phyloP scores from a whole-genome alignment of 2,797 vertebrate genomes.

The Falco novaeseelandiae region DNA sequence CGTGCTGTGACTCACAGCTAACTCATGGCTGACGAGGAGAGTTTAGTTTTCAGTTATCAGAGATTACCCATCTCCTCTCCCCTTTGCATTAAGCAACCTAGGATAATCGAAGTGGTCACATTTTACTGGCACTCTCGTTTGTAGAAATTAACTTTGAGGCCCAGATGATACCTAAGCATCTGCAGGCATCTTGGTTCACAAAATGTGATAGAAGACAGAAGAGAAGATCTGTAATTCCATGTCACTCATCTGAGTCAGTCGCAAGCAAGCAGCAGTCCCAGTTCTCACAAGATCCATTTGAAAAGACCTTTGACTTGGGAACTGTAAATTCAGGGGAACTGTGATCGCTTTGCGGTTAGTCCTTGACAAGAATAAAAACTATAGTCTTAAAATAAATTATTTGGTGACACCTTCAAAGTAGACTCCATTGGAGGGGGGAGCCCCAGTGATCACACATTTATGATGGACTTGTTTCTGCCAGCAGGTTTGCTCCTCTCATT shows the following conservation, averaged over 20 bases:
- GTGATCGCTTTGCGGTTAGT: not conserved
- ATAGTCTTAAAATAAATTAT: not conserved
- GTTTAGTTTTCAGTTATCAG: not conserved
- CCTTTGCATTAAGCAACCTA: not conserved
- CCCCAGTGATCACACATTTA: not conserved
- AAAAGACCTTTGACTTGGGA: not conserved
- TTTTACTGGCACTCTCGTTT: not conserved
- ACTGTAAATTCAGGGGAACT: not conserved
- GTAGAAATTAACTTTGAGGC: not conserved
- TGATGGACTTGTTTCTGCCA: not conserved
- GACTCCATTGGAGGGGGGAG: not conserved
- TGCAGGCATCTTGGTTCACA: not conserved
- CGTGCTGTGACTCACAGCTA: not conserved
- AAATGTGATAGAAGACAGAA: not conserved
- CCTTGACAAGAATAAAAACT: not conserved
- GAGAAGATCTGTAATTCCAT: not conserved
- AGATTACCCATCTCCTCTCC: not conserved
- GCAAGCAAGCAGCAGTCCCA: not conserved
- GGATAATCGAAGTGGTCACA: not conserved
- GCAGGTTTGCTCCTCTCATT: not conserved
- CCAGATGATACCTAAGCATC: not conserved
- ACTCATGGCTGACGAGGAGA: accelerated
- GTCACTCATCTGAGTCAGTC: not conserved
- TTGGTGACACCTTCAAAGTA: not conserved
- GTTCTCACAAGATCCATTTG: not conserved